Evolutionary conservation across 2,113 vertebrate species (phyloP).

Genomic region (Nibea albiflora): DNA sequence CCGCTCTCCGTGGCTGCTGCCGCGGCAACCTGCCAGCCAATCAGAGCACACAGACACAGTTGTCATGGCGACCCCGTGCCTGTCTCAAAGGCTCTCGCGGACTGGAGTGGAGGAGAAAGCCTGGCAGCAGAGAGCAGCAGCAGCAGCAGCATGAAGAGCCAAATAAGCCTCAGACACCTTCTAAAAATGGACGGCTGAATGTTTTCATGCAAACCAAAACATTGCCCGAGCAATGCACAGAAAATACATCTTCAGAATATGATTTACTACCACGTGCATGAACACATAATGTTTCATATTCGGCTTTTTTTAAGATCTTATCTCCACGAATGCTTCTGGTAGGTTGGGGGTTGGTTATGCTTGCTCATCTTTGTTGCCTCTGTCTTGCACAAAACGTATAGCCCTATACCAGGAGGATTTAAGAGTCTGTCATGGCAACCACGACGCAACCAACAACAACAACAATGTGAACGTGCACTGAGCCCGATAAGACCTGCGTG

Average conservation of each 20-base stretch:
- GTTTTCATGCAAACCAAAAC: conserved; percentile 52
- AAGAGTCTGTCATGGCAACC: conserved; percentile 18
- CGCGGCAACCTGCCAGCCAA: conserved; percentile 84
- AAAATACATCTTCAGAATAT: neutral
- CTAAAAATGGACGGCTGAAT: conserved; percentile 70
- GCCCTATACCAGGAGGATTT: neutral
- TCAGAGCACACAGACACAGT: conserved; percentile 72
- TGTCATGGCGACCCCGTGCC: conserved; percentile 77
- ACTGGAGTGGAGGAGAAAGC: conserved; percentile 61
- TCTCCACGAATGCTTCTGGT: neutral
- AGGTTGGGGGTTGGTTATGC: neutral
- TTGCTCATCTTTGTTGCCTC: neutral
- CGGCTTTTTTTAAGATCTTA: neutral
- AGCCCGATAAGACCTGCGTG: conserved; percentile 30
- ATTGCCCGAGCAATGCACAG: neutral
- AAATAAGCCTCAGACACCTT: conserved; percentile 58
- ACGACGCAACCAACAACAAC: conserved; percentile 23
- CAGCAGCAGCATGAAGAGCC: conserved; percentile 36
- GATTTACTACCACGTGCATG: neutral
- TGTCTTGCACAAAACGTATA: neutral
- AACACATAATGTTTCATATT: neutral
- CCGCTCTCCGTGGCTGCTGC: conserved; percentile 89
- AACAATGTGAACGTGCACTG: conserved; percentile 27
- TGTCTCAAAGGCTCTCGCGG: conserved; percentile 67
- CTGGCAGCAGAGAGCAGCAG: conserved; percentile 64